Evolutionary conservation across 2,888 invertebrate genomes (phyloP).

Genomic region (Byasa hedistus): DNA sequence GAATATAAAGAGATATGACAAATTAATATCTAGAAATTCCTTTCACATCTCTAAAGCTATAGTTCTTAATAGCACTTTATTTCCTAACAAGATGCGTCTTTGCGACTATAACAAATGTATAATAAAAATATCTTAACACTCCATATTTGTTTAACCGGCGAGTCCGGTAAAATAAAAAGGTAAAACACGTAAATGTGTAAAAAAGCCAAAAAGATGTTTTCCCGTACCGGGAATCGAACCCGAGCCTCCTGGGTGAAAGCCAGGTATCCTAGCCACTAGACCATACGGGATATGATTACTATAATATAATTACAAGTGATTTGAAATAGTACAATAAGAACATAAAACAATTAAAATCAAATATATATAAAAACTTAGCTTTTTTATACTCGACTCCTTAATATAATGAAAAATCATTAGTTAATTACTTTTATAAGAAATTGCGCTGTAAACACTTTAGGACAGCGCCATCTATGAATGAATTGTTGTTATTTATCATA

Average conservation of each 20-base stretch:
- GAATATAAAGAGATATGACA: too few relatives aligned
- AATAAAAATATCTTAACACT: too few relatives aligned
- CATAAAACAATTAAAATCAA: not conserved
- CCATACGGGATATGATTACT: conserved; percentile 52
- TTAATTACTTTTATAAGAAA: not conserved
- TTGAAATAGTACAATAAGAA: too few relatives aligned
- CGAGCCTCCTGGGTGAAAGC: conserved; percentile 86
- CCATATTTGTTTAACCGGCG: not conserved
- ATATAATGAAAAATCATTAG: not conserved
- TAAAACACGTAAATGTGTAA: not conserved
- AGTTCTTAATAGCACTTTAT: too few relatives aligned
- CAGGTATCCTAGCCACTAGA: conserved; percentile 85
- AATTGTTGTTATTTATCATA: not conserved
- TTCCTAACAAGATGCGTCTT: too few relatives aligned
- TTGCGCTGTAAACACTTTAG: not conserved
- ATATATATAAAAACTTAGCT: not conserved
- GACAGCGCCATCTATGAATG: not conserved
- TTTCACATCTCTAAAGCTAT: too few relatives aligned
- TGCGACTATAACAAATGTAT: too few relatives aligned
- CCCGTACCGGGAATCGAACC: conserved; percentile 84
- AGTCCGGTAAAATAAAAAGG: not conserved
- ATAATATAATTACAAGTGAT: not conserved
- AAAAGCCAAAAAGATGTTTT: not conserved
- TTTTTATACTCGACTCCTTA: not conserved
- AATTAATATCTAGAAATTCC: too few relatives aligned